Evolutionary conservation across 2,797 vertebrate genomes (phyloP).

Genomic region (Molossus alvarezi): DNA sequence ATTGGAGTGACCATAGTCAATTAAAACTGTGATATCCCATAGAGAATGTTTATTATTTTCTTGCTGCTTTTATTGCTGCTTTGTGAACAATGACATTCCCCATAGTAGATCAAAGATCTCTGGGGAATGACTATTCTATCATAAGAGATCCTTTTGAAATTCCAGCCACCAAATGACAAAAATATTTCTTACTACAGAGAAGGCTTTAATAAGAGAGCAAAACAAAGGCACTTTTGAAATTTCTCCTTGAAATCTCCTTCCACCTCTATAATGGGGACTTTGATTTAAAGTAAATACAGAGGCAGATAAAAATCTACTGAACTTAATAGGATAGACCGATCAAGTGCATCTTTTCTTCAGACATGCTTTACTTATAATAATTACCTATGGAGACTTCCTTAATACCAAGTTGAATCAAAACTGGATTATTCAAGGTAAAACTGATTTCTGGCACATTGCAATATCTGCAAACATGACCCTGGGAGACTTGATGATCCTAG

Average conservation of each 20-base stretch:
- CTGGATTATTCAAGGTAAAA: not conserved
- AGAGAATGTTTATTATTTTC: slow-evolving; percentile 76
- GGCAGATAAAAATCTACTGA: slow-evolving; percentile 16
- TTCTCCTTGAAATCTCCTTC: slow-evolving; percentile 67
- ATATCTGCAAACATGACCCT: not conserved
- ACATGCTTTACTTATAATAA: slow-evolving; percentile 55
- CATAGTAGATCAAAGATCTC: slow-evolving; percentile 61
- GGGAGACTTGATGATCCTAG: not conserved
- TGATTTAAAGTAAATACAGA: slow-evolving; percentile 53
- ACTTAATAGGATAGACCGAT: slow-evolving; percentile 35
- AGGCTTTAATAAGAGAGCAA: slow-evolving; percentile 52
- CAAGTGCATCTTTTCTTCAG: slow-evolving; percentile 16
- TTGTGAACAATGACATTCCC: slow-evolving; percentile 65
- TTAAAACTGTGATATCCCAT: slow-evolving; percentile 63
- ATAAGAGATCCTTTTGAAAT: slow-evolving; percentile 67
- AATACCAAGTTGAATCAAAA: not conserved
- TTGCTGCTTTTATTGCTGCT: slow-evolving; percentile 73
- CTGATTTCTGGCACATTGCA: not conserved
- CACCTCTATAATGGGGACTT: not conserved
- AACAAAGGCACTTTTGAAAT: slow-evolving; percentile 64
- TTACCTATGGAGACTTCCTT: slow-evolving; percentile 40
- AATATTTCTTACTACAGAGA: slow-evolving; percentile 40
- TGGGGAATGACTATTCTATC: slow-evolving; percentile 5
- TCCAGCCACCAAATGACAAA: slow-evolving; percentile 56
- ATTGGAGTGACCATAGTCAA: slow-evolving; percentile 26